These are phyloP conservation scores for Taeniopygia guttata DNA, from an alignment of 2,797 vertebrate genomes.

Conservation along the genomic window DNA sequence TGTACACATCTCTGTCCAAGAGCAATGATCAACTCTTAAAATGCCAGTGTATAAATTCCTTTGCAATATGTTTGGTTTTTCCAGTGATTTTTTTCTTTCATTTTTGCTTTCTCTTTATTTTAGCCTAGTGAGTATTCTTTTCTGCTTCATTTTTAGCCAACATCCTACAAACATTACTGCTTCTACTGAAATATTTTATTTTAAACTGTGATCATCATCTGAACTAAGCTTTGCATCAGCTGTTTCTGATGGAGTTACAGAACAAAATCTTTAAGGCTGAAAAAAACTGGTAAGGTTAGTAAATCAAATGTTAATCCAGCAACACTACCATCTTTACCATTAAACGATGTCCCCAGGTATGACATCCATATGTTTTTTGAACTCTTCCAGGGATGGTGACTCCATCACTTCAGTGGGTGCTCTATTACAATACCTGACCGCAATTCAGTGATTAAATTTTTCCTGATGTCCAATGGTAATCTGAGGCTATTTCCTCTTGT, in stretches of 20 bases:
- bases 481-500: neutral
- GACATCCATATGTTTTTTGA: neutral
- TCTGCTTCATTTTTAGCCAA: neutral
- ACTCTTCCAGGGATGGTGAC: neutral
- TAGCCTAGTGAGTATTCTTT: neutral
- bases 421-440: neutral
- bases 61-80: neutral
- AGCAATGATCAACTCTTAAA: neutral
- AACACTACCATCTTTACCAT: neutral
- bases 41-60: neutral
- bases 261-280: neutral
- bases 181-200: neutral
- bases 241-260: neutral
- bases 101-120: neutral
- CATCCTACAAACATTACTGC: neutral
- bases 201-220: neutral
- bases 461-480: neutral
- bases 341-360: neutral
- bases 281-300: neutral
- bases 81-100: neutral
- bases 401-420: neutral
- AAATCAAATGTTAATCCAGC: neutral
- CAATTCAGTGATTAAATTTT: neutral
- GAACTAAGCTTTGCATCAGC: neutral
- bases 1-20: neutral